phyloP scores from a whole-genome alignment of 2,888 invertebrate species.

The Limenitis camilla region DNA sequence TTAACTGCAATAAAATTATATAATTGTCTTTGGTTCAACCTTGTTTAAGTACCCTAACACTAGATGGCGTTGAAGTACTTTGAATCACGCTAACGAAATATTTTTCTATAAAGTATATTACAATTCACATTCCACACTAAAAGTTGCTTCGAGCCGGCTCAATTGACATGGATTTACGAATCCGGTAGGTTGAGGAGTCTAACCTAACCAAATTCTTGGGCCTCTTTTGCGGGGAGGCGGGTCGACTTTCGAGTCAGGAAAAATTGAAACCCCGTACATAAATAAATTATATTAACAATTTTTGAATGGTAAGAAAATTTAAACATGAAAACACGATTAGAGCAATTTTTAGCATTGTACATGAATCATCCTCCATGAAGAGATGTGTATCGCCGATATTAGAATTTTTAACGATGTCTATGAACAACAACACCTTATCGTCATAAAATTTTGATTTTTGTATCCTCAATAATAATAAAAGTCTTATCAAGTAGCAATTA shows the following conservation, averaged over 20 bases:
- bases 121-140: background rate
- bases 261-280: slow-evolving; percentile 62
- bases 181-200: slow-evolving; percentile 73
- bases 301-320: too few relatives aligned
- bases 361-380: background rate
- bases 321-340: too few relatives aligned
- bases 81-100: slow-evolving; percentile 15
- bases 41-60: background rate
- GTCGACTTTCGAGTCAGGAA: slow-evolving; percentile 64
- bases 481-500: too few relatives aligned
- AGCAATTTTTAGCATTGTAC: too few relatives aligned
- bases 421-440: too few relatives aligned
- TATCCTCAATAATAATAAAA: too few relatives aligned
- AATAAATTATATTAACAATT: slow-evolving; percentile 1
- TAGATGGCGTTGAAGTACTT: slow-evolving; percentile 16
- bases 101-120: background rate
- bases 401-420: too few relatives aligned
- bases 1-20: too few relatives aligned
- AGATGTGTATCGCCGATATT: too few relatives aligned
- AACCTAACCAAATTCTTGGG: slow-evolving; percentile 72
- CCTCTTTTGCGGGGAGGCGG: slow-evolving; percentile 68
- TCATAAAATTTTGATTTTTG: too few relatives aligned
- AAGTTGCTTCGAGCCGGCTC: slow-evolving; percentile 81
- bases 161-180: slow-evolving; percentile 81
- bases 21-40: too few relatives aligned